Conservation (phyloP, 92 coral and sea anemone species). For the Epizoanthus stellaris region DNA sequence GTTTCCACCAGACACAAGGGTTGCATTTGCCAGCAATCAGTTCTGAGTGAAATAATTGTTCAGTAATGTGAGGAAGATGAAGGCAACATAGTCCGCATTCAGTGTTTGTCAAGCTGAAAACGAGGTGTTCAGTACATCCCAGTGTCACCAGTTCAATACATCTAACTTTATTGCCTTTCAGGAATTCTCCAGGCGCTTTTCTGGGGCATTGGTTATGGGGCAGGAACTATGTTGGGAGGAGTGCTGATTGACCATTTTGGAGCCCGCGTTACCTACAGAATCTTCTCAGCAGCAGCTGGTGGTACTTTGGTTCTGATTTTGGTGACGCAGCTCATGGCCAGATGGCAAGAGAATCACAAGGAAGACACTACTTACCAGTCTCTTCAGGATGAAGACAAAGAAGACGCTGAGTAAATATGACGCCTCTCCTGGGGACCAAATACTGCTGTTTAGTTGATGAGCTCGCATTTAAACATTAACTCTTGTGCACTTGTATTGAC, state of each 20-base stretch:
- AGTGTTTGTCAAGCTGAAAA: too few relatives aligned
- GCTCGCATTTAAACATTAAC: too few relatives aligned
- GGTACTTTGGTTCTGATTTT: constrained; percentile 36
- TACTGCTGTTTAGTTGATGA: too few relatives aligned
- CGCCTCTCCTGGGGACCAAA: too few relatives aligned
- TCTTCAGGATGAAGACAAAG: constrained; percentile 39
- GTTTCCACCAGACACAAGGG: too few relatives aligned
- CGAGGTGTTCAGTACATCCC: too few relatives aligned
- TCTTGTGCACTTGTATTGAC: too few relatives aligned
- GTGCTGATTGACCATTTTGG: constrained; percentile 44
- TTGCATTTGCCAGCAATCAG: too few relatives aligned
- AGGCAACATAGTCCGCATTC: too few relatives aligned
- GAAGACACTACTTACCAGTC: constrained; percentile 17
- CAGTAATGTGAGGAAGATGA: too few relatives aligned
- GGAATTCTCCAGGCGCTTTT: constrained; percentile 57
- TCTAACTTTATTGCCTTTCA: constrained; percentile 16
- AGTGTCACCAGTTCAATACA: too few relatives aligned
- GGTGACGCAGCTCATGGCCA: constrained; percentile 20
- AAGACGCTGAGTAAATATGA: neutral
- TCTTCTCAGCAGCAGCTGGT: constrained; percentile 49
- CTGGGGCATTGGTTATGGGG: constrained; percentile 66
- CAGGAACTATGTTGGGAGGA: constrained; percentile 54
- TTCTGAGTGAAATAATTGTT: too few relatives aligned
- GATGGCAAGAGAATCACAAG: neutral
- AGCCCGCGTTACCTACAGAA: constrained; percentile 36